Percentiles rank a stretch among this genome's conserved stretches.
These are phyloP conservation scores for Laterallus jamaicensis DNA, from an alignment of 2,113 vertebrate genomes.

Conservation along the genomic window DNA sequence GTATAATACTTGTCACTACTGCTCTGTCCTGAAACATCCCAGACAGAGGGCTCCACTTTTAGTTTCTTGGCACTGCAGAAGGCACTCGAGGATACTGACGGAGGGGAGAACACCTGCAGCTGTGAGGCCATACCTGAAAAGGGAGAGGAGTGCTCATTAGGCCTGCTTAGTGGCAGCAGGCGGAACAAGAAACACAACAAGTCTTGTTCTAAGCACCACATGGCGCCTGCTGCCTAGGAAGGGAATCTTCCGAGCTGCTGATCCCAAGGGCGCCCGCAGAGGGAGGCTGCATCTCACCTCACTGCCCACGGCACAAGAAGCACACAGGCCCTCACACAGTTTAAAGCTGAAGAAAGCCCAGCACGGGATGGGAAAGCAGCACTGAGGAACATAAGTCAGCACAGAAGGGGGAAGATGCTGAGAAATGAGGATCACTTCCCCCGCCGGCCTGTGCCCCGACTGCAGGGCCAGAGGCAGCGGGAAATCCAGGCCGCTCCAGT, in stretches of 20 bases:
- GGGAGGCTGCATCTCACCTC: accelerated
- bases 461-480: accelerated
- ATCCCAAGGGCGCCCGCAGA: not conserved
- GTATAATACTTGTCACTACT: slow-evolving; percentile 88
- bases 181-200: not conserved
- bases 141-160: not conserved
- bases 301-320: accelerated
- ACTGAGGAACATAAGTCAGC: accelerated
- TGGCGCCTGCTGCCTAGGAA: not conserved
- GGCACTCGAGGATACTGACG: slow-evolving; percentile 96
- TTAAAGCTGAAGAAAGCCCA: not conserved
- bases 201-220: not conserved
- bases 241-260: not conserved
- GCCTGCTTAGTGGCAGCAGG: not conserved
- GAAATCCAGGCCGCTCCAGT: accelerated
- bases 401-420: accelerated
- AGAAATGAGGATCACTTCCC: accelerated
- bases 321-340: not conserved
- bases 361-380: accelerated
- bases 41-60: slow-evolving; percentile 92
- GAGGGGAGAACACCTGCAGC: slow-evolving; percentile 96
- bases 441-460: not conserved
- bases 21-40: slow-evolving; percentile 91
- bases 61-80: slow-evolving; percentile 96
- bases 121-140: slow-evolving; percentile 92